Percentiles rank a stretch among this genome's conserved stretches.
Conservation (phyloP, 1,140 invertebrate species). For the silkworm (Bombyx mori) region ASM3026992v2 NC_085120.1:4186501-4187000, state of each 20-base stretch:
- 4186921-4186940: too few relatives aligned
- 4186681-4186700: conserved; percentile 15
- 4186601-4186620: conserved; percentile 43
- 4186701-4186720: conserved; percentile 28
- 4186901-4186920: conserved; percentile 1
- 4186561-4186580: conserved; percentile 50
- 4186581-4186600: conserved; percentile 63
- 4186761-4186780: conserved; percentile 68
- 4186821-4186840: conserved; percentile 53
- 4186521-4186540: conserved; percentile 43
- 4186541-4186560: conserved; percentile 55
- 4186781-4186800: conserved; percentile 69
- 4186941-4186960: too few relatives aligned
- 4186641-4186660: conserved; percentile 31
- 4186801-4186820: conserved; percentile 50
- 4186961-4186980: too few relatives aligned
- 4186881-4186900: conserved; percentile 63
- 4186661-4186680: conserved; percentile 9
- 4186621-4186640: conserved; percentile 48
- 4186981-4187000: too few relatives aligned
- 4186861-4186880: conserved; percentile 56
- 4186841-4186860: conserved; percentile 45
- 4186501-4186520: conserved; percentile 4
- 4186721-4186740: conserved; percentile 60
- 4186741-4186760: conserved; percentile 63